Evolutionary conservation across 2,113 vertebrate species (phyloP), one percentile per base, ranked within the genome.

Genomic region (Carassius gibelio): DNA sequence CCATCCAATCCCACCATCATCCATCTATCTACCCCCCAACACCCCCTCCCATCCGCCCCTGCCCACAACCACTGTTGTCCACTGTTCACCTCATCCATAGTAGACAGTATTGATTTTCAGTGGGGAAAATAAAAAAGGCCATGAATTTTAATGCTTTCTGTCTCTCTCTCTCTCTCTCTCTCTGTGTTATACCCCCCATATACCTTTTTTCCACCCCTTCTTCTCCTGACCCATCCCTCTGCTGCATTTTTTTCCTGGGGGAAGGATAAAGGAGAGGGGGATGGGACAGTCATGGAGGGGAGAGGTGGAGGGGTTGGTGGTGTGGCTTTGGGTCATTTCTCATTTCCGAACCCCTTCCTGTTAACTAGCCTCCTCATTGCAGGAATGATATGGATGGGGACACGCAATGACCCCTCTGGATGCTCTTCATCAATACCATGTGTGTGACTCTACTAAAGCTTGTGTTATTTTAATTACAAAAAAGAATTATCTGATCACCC

Each of bases 41-140:
- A 50, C 78, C 61, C 45, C 81, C 82, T 83, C 36, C 75, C 48
- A 82, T 26, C 61, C n/a, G 11, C 85, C 69, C 87, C 88, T 88
- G 90, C 92, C 90, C 38, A 85, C 91, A 93, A 91, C 92, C 87
- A 84, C 91, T 94, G 92, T 94, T 94, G 94, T 95, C 94, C 94
- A 94, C 93, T 93, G 92, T 93, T 93, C 94, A 94, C 94, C 93
- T 94, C 93, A 93, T 94, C 93, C 93, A 94, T 94, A 95, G 93
- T 94, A 94, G 93, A 95, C 94, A 91, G 93, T 94, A 94, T 95
- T 94, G 94, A 95, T 95, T 95, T 94, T 95, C 93, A 94, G 93
- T 92, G 89, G 87, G 87, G 93, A 93, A 94, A 94, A 94, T 94
- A 95, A 95, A 95, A 95, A 95, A 94, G 92, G 89, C 92, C 93